Conservation (phyloP, 2,888 invertebrate genomes). For the Agrochola lota region DNA sequence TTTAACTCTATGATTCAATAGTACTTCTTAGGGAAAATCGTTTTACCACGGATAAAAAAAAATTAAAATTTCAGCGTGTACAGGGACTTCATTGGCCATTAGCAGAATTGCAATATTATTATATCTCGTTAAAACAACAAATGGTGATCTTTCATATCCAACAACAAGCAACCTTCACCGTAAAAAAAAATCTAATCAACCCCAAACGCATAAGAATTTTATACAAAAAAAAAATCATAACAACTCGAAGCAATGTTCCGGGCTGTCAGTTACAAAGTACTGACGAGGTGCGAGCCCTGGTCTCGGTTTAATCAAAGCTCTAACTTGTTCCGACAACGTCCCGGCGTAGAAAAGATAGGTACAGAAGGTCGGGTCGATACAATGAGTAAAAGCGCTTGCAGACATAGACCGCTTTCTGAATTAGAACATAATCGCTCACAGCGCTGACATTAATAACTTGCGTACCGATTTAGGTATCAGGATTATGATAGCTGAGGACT, state of each 20-base stretch:
- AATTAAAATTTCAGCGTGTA: too few species aligned
- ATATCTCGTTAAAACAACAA: background rate
- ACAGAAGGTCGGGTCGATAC: conserved; percentile 1
- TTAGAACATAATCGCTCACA: too few species aligned
- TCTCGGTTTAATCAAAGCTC: conserved; percentile 81
- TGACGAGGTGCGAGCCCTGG: conserved; percentile 74
- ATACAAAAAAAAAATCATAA: conserved; percentile 63
- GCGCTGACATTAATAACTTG: too few species aligned
- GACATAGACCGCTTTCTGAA: too few species aligned
- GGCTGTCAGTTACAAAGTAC: conserved; percentile 72
- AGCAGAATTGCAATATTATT: background rate
- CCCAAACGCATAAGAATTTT: conserved; percentile 49
- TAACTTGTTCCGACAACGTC: conserved; percentile 78
- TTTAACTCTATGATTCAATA: too few species aligned
- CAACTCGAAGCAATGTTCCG: conserved; percentile 55
- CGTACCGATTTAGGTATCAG: too few species aligned
- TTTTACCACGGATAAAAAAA: too few species aligned
- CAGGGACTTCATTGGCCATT: background rate
- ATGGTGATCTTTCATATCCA: background rate
- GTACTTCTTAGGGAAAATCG: too few species aligned
- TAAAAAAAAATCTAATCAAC: conserved; percentile 42
- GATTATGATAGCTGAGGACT: too few species aligned
- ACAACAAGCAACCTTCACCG: background rate
- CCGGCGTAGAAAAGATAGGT: background rate
- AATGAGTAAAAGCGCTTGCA: too few species aligned